Percentiles rank a stretch among this genome's conserved stretches.
These are phyloP conservation scores for Lycocerus yunnanus DNA, from an alignment of 2,888 invertebrate species.

Conservation along the genomic window DNA sequence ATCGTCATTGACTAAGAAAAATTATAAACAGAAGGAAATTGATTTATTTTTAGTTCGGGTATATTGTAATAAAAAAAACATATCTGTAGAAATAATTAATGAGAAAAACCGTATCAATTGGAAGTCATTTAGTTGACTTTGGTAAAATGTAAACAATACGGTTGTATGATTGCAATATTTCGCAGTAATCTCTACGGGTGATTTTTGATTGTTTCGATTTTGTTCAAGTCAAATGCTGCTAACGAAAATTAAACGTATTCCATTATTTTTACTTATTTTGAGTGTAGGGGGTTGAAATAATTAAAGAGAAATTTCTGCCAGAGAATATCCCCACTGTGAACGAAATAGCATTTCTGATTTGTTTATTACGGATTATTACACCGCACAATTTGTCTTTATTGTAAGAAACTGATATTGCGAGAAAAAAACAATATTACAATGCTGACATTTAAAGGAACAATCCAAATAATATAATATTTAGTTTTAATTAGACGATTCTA, in stretches of 20 bases:
- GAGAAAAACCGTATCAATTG: neutral
- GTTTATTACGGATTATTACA: neutral
- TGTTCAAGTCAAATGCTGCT: neutral
- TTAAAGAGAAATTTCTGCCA: neutral
- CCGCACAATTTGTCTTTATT: neutral
- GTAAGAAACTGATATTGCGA: neutral
- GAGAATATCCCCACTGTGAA: neutral
- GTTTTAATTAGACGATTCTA: neutral
- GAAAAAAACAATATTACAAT: neutral
- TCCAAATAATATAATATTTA: neutral
- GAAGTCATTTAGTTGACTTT: neutral
- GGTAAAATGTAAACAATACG: neutral
- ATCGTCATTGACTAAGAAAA: neutral
- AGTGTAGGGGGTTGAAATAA: neutral
- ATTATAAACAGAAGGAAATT: neutral
- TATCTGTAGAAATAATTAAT: neutral
- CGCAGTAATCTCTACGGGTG: neutral
- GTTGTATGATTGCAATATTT: neutral
- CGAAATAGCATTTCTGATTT: neutral
- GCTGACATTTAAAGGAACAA: neutral
- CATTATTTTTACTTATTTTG: conserved; percentile 1
- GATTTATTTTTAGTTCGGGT: neutral
- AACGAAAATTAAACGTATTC: conserved; percentile 2
- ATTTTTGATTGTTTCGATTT: conserved; percentile 1
- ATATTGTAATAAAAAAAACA: neutral